Evolutionary conservation across 2,113 vertebrate genomes (phyloP), one percentile per base, ranked within the genome.

Genomic region (Hippocampus comes): DNA sequence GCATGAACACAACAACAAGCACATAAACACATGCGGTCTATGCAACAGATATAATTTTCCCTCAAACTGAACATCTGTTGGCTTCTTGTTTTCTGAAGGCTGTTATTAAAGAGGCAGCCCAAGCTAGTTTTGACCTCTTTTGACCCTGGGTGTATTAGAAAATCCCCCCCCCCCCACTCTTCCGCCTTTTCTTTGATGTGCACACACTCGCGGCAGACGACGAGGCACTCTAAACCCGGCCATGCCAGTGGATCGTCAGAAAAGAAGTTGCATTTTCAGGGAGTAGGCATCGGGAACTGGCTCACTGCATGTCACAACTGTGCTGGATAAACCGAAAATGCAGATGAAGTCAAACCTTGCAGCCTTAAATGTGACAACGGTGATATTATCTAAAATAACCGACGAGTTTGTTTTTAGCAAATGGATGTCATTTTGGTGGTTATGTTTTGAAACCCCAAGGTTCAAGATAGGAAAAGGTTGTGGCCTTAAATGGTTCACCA

Each of bases 1-100:
- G 80, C 67, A 84, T 64, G 69, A 81, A 84, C 75, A 77, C 72
- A 75, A 51, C 83, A 73, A 79, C 81, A 73, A n/a, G 49, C 68
- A n/a, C 12, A 5, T 57, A 67, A 70, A 75, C 71, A 71, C 55
- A 59, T 20, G 34, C 34, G 46, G 72, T 57, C 49, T 49, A 41
- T 74, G n/a, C 55, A 34, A 5, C 46, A 56, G 30, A 71, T 59
- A 70, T 51, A 8, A 49, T 67, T 46, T 65, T 83, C 63, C 63
- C 64, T 66, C 49, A 49, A 75, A 25, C 68, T 59, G 21, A 55
- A 75, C 71, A 60, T 79, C 34, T 68, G 74, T 60, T 8, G 2
- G 34, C 46, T 73, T 75, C 55, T 56, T 67, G 48, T 72, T 72
- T 73, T 34, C 60, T 57, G 53, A 27, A 60, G 30, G 61, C 2